phyloP scores from a whole-genome alignment of 1,140 invertebrate genomes.

The Camponotus vicinus region DNA sequence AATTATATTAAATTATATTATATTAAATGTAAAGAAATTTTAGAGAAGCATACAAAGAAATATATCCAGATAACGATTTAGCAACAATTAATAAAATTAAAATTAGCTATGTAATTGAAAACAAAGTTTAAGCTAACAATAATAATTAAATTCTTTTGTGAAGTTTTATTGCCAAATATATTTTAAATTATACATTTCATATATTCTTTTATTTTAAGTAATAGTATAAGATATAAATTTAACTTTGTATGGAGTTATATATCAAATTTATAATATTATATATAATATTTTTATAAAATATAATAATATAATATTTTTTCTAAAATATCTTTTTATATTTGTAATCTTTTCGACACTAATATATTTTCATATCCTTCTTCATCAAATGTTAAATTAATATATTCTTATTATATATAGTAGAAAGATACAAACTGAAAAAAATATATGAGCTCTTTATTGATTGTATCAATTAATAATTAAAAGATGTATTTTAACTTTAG shows the following conservation, averaged over 20 bases:
- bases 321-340: not conserved
- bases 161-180: too few relatives aligned
- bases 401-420: not conserved
- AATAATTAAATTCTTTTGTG: too few relatives aligned
- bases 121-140: too few relatives aligned
- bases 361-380: not conserved
- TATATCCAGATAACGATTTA: too few relatives aligned
- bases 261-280: not conserved
- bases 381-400: slow-evolving; percentile 9
- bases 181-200: too few relatives aligned
- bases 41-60: too few relatives aligned
- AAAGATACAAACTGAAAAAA: not conserved
- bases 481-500: not conserved
- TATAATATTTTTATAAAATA: too few relatives aligned
- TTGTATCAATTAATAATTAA: not conserved
- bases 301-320: not conserved
- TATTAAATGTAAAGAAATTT: too few relatives aligned
- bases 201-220: not conserved
- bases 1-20: too few relatives aligned
- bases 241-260: not conserved
- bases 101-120: too few relatives aligned
- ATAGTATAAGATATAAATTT: not conserved
- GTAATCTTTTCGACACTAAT: not conserved
- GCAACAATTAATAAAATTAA: too few relatives aligned
- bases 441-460: not conserved